Evolutionary conservation across 1,140 invertebrate species (phyloP).

Genomic region (Ostrea edulis): DNA sequence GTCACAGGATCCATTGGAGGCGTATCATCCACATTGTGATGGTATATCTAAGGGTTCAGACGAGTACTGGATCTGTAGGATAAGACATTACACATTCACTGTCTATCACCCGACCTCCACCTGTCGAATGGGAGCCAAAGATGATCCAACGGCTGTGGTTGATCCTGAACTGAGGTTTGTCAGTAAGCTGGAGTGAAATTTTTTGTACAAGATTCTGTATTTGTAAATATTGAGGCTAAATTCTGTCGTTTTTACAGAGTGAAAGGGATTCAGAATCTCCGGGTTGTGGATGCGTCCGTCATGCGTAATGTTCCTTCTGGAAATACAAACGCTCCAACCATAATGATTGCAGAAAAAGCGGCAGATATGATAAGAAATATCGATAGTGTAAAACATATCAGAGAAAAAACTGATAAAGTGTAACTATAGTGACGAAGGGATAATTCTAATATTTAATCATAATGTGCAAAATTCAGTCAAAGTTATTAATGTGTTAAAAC

Average conservation of each 20-base stretch:
- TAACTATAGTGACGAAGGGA: background rate
- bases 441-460: background rate
- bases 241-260: background rate
- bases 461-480: background rate
- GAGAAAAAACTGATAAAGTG: conserved; percentile 2
- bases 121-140: too few relatives aligned
- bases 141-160: conserved; percentile 85
- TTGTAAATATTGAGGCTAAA: too few relatives aligned
- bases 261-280: background rate
- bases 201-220: too few relatives aligned
- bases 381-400: background rate
- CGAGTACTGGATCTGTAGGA: conserved; percentile 74
- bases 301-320: background rate
- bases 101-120: conserved; percentile 92
- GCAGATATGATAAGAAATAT: conserved; percentile 1
- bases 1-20: background rate
- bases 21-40: background rate
- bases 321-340: background rate
- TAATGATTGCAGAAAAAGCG: background rate
- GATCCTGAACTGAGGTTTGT: conserved; percentile 84
- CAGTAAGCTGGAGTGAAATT: too few relatives aligned
- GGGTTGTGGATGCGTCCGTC: background rate
- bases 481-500: too few relatives aligned
- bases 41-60: conserved; percentile 54
- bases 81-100: conserved; percentile 80